These are phyloP conservation scores for Gadus chalcogrammus DNA, from an alignment of 2,113 vertebrate species.

Conservation along the genomic window DNA sequence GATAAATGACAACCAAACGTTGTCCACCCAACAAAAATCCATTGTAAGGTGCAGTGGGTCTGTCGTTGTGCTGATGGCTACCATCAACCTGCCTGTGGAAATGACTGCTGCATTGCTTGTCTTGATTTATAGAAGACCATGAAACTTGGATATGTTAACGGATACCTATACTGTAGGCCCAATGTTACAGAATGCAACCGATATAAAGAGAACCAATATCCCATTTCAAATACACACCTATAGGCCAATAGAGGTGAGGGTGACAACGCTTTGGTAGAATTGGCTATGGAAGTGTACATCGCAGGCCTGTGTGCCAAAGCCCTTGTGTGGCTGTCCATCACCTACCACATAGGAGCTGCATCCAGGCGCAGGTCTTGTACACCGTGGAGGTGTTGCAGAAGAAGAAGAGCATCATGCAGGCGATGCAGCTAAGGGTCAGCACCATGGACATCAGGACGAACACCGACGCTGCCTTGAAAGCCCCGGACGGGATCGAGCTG, in stretches of 20 bases:
- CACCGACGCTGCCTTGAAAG: slow-evolving; percentile 91
- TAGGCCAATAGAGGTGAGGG: too few relatives aligned
- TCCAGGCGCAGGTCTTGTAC: slow-evolving; percentile 99
- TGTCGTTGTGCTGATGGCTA: too few relatives aligned
- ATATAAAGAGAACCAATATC: too few relatives aligned
- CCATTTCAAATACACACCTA: too few relatives aligned
- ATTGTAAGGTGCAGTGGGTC: too few relatives aligned
- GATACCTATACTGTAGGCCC: too few relatives aligned
- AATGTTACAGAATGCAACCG: too few relatives aligned
- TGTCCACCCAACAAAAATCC: too few relatives aligned
- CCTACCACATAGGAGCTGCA: slow-evolving; percentile 96
- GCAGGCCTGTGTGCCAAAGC: background rate
- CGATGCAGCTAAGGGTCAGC: slow-evolving; percentile 93
- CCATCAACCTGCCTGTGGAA: too few relatives aligned
- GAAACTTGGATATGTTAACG: too few relatives aligned
- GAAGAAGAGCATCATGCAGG: slow-evolving; percentile 95
- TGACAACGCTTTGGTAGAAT: background rate
- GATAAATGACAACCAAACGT: slow-evolving; percentile 37
- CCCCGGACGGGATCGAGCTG: slow-evolving; percentile 91
- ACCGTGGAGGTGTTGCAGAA: slow-evolving; percentile 98
- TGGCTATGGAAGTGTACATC: background rate
- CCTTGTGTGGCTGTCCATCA: background rate
- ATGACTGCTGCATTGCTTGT: too few relatives aligned
- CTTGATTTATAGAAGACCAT: too few relatives aligned
- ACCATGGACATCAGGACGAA: slow-evolving; percentile 98